A percentile compares a stretch with the other conserved stretches of the same genome.
Evolutionary conservation across 2,888 invertebrate genomes (phyloP).

Genomic region (Allacma fusca): DNA sequence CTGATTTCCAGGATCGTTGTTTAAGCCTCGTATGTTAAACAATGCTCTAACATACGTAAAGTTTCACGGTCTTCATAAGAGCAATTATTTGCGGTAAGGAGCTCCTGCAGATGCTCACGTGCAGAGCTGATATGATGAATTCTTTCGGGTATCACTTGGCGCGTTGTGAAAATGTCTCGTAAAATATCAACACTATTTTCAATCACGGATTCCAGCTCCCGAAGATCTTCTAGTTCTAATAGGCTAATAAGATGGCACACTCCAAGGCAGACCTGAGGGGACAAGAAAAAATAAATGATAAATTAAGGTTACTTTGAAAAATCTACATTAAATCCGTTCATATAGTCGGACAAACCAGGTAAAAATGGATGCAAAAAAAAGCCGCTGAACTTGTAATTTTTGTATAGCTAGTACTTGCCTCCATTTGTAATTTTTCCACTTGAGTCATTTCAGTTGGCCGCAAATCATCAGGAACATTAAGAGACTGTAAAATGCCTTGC

Average conservation of each 20-base stretch:
- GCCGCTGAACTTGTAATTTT: no score
- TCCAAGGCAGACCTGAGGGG: conserved; percentile 29
- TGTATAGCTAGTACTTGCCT: conserved; percentile 11
- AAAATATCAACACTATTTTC: conserved; percentile 22
- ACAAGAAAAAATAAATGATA: no score
- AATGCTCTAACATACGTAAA: not conserved
- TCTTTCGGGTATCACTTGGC: conserved; percentile 28
- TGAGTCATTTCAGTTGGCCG: conserved; percentile 38
- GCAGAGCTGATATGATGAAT: conserved; percentile 25
- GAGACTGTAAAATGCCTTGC: conserved; percentile 35
- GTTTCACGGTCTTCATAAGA: conserved; percentile 5
- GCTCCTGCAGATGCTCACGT: not conserved
- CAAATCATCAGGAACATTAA: conserved; percentile 33
- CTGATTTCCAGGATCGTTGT: no score
- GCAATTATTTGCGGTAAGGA: not conserved
- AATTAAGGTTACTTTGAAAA: no score
- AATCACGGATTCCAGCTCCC: conserved; percentile 26
- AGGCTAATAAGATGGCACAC: conserved; percentile 34
- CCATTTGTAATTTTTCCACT: conserved; percentile 41
- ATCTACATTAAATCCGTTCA: no score
- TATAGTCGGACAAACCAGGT: no score
- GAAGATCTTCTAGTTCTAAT: conserved; percentile 27
- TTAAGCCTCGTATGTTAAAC: not conserved
- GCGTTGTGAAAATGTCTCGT: conserved; percentile 13
- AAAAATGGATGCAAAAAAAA: no score